phyloP scores from a whole-genome alignment of 1,140 invertebrate species.

The Eciton burchellii region DNA sequence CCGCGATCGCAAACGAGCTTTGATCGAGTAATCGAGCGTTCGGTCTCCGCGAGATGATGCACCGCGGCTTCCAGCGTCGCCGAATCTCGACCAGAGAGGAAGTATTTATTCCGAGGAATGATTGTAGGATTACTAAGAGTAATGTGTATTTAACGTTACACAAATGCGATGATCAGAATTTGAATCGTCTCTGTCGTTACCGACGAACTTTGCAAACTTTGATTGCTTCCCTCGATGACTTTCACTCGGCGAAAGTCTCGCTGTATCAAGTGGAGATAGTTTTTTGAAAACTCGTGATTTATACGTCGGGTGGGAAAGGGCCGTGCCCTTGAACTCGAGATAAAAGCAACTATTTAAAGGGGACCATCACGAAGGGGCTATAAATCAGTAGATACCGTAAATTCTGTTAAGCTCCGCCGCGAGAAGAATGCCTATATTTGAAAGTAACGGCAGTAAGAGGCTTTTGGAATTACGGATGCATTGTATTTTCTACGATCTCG shows the following conservation, averaged over 20 bases:
- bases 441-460: not conserved
- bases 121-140: too few species aligned
- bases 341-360: conserved; percentile 30
- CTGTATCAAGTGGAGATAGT: not conserved
- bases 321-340: not conserved
- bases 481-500: not conserved
- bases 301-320: not conserved
- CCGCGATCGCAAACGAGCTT: not conserved
- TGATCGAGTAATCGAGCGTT: not conserved
- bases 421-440: not conserved
- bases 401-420: not conserved
- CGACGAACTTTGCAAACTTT: not conserved
- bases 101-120: not conserved
- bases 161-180: not conserved
- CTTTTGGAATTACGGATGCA: not conserved
- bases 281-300: conserved; percentile 18
- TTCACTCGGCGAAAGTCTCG: not conserved
- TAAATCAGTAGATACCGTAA: not conserved
- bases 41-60: not conserved
- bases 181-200: not conserved
- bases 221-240: not conserved
- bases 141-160: not conserved
- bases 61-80: too few species aligned
- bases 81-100: not conserved
- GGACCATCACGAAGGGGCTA: not conserved